Percentiles rank a stretch among this genome's conserved stretches.
Conservation (phyloP, 2,797 vertebrate species). For the Acomys russatus region DNA sequence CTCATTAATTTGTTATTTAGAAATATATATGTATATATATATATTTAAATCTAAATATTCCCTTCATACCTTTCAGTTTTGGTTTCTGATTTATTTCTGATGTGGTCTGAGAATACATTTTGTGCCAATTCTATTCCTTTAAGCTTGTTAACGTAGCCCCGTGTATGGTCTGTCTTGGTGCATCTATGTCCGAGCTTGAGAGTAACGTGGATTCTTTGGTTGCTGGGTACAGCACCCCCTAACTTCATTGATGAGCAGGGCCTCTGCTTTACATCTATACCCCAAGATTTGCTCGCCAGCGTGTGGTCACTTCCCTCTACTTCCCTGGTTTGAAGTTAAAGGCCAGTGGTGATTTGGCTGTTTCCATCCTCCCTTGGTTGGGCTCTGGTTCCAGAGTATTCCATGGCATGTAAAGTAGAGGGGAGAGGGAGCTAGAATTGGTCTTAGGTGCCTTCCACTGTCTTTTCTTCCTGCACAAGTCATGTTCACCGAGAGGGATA, state of each 20-base stretch:
- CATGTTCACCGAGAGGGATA: not conserved
- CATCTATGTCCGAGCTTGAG: not conserved
- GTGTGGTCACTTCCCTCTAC: not conserved
- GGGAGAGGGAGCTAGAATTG: not conserved
- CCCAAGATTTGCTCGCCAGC: not conserved
- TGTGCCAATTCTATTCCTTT: not conserved
- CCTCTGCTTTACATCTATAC: not conserved
- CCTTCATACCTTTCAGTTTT: not conserved
- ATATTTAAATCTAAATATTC: too few relatives aligned
- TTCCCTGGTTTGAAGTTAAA: not conserved
- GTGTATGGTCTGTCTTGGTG: not conserved
- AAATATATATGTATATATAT: not conserved
- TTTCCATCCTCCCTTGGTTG: not conserved
- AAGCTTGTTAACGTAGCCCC: not conserved
- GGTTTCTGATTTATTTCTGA: not conserved
- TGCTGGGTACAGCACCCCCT: not conserved
- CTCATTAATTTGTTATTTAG: not conserved
- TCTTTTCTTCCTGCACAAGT: not conserved
- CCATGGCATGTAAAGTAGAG: not conserved
- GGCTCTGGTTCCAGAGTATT: not conserved
- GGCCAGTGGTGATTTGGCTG: not conserved
- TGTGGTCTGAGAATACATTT: not conserved
- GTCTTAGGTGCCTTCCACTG: not conserved
- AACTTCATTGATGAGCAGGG: too few relatives aligned
- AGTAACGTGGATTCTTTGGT: not conserved